Percentiles rank a stretch among this genome's conserved stretches.
Conservation (phyloP, 2,113 vertebrate species). For the Ailurus styani region DNA sequence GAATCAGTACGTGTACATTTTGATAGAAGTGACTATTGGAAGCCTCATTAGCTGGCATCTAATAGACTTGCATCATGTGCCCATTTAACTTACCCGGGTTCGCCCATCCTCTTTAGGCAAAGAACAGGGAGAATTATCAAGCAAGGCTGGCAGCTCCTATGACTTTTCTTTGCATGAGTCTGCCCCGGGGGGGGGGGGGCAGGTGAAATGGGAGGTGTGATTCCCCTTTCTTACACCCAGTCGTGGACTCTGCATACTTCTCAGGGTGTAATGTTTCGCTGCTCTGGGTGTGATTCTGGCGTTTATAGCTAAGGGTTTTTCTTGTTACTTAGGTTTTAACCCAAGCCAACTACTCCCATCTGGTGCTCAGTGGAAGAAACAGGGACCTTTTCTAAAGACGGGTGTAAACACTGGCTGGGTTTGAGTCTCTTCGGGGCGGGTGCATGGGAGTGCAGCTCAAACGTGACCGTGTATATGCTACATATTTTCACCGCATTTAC, state of each 20-base stretch:
- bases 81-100: background rate
- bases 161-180: rapidly evolving
- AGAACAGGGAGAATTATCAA: background rate
- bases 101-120: background rate
- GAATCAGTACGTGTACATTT: background rate
- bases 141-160: rapidly evolving
- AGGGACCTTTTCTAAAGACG: background rate
- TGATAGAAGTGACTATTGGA: no score
- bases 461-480: no score
- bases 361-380: background rate
- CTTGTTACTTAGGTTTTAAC: background rate
- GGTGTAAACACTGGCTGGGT: background rate
- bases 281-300: background rate
- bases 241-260: rapidly evolving
- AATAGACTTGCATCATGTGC: background rate
- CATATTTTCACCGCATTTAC: background rate
- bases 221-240: no score
- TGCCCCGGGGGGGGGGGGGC: no score
- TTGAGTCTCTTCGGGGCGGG: background rate
- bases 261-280: background rate
- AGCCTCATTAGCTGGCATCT: no score
- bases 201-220: background rate
- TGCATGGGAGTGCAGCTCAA: rapidly evolving
- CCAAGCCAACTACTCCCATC: background rate
- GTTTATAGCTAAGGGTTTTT: background rate